Evolutionary conservation across 2,888 invertebrate genomes (phyloP), one percentile per base, ranked within the genome.

Genomic region (Drosophila nigritarsus): DNA sequence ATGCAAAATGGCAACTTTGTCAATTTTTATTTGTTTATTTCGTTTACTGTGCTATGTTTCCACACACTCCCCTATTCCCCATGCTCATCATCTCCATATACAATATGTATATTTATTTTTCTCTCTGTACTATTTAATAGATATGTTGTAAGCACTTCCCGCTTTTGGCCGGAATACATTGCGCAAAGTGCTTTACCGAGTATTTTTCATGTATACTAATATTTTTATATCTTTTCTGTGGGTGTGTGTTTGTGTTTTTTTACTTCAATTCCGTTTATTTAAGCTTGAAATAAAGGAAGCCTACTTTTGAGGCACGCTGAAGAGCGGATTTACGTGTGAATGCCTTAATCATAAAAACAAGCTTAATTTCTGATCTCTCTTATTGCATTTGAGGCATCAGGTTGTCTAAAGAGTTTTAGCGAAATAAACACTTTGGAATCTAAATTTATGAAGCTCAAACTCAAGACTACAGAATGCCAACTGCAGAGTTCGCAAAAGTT

Each of bases 181-280:
- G 73, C 61, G 50, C 65, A 75, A 78, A 78, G 72, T 75, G 78
- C 75, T 78, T 78, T 75, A 66, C 68, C 75, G 71, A 65, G 80
- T 79, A 77, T 77, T 74, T 72, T 63, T 72, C 84, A 73, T 70
- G 67, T 73, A 81, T 79, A 83, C 78, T 81, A 83, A 83, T 86
- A 72, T 80, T 69, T 69, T 51, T 51, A 51, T 58, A 29, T 59
- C n/a, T 24, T 9, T 40, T 40, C 27, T 20, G 30, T 32, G 38
- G 38, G 36, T 29, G 24, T 58, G 34, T 36, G 36, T 53, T n/a
- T 42, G 34, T 54, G 66, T 48, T 27, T 65, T 65, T 48, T 13
- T 20, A 42, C 42, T 42, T 42, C 11, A 42, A 20, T 20, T 24
- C 15, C 45, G 24, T 45, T 45, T 45, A 45, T 24, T 24, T 15